A percentile compares a stretch with the other conserved stretches of the same genome.
Evolutionary conservation across 2,113 vertebrate genomes (phyloP).

Genomic region (Tachysurus fulvidraco): DNA sequence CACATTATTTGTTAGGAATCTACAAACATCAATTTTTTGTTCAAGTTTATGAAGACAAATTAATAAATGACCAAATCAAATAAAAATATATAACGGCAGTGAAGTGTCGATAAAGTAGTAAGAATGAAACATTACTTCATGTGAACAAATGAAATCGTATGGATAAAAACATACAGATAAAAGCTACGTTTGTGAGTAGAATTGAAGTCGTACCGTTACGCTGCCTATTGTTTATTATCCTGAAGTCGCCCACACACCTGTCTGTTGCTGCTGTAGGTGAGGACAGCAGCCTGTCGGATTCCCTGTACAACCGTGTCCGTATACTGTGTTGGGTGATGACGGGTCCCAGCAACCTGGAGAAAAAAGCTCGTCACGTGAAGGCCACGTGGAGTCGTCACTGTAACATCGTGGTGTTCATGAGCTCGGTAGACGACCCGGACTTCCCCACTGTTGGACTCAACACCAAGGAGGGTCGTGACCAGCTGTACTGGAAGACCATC

Average conservation of each 20-base stretch:
- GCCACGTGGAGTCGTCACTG: slow-evolving; percentile 75
- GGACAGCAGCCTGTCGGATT: slow-evolving; percentile 68
- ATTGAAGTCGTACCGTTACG: too few relatives aligned
- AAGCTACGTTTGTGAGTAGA: background rate
- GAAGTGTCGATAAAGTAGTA: too few relatives aligned
- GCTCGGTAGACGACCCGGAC: slow-evolving; percentile 61
- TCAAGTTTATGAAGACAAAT: background rate
- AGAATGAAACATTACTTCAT: too few relatives aligned
- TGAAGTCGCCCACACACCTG: background rate
- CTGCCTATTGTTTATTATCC: background rate
- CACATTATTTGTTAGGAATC: background rate
- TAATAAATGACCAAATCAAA: too few relatives aligned
- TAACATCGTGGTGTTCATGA: slow-evolving; percentile 76
- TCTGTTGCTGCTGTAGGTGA: slow-evolving; percentile 61
- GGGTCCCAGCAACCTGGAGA: slow-evolving; percentile 67
- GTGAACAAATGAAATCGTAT: too few relatives aligned
- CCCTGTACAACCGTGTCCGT: slow-evolving; percentile 70
- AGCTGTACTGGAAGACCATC: slow-evolving; percentile 80
- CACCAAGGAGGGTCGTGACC: slow-evolving; percentile 73
- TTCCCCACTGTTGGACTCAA: slow-evolving; percentile 73
- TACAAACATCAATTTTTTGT: background rate
- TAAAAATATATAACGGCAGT: too few relatives aligned
- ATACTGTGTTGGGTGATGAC: slow-evolving; percentile 81
- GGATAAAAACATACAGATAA: background rate
- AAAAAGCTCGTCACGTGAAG: slow-evolving; percentile 69